Percentiles rank a stretch among this genome's conserved stretches.
Evolutionary conservation across 2,888 invertebrate species (phyloP).

Genomic region (Lottia gigantea): DNA sequence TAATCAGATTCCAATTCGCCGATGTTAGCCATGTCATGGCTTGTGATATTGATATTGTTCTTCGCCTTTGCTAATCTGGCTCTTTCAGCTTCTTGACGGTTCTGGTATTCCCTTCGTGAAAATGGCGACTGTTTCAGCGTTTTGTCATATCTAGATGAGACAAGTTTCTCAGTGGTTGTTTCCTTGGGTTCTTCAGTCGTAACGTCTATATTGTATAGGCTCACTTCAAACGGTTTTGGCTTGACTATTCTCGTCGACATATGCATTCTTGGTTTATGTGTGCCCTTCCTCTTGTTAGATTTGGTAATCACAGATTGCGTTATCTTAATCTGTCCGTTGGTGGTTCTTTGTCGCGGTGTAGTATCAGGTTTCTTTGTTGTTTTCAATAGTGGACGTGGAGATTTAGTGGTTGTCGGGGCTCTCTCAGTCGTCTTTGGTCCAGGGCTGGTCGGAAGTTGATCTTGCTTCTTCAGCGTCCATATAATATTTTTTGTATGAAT

Average conservation of each 20-base stretch:
- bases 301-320: too few relatives aligned
- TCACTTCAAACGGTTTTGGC: not conserved
- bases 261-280: slow-evolving; percentile 1
- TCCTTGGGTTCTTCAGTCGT: not conserved
- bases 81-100: not conserved
- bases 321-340: not conserved
- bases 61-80: not conserved
- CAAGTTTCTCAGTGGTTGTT: not conserved
- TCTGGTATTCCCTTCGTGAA: not conserved
- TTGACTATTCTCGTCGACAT: not conserved
- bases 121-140: not conserved
- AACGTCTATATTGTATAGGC: not conserved
- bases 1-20: not conserved
- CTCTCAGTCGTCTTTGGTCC: not conserved
- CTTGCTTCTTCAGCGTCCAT: not conserved
- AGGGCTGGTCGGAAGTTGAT: not conserved
- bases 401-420: too few relatives aligned
- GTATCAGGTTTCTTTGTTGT: not conserved
- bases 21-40: not conserved
- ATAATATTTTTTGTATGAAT: not conserved
- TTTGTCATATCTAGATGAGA: not conserved
- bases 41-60: not conserved
- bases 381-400: not conserved
- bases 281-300: too few relatives aligned
- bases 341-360: not conserved